Evolutionary conservation across 2,797 vertebrate species (phyloP), one percentile per base, ranked within the genome.

Genomic region (Urophycis tenuis): DNA sequence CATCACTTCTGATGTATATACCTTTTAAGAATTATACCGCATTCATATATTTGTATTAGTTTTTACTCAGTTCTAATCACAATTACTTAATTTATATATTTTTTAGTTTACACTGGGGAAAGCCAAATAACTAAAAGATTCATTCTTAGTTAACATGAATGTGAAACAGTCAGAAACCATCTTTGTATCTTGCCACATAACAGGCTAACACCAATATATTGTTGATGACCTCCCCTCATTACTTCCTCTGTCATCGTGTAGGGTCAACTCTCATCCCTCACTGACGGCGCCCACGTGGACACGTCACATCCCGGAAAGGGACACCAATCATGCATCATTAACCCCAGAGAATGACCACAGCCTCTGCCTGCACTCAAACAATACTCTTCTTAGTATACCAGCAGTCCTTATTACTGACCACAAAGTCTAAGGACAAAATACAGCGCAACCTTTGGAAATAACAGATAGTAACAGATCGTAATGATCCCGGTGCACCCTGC

Each of bases 401-500:
- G 25, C 53, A 25, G 53, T 7, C 53, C 22, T 7, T 73, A 80
- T 81, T 82, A 85, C 85, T 87, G 84, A 80, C 74, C 53, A 78
- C 49, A 39, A 15, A 81, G 75, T 77, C 45, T 49, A 78, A 72
- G 60, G 67, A 83, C 83, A 79, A 83, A 85, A 88, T 82, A 80
- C 80, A 78, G 71, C 29, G 60, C 72, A 79, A 84, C 75, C n/a
- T 29, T 67, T 29, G 25, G 60, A 67, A 12, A 2, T 11, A 29
- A 29, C 9, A 29, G 60, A 67, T 29, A n/a, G n/a, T n/a, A 29
- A 29, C 9, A 3, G 60, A 67, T 67, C n/a, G 29, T 19, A 70
- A 78, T 72, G 85, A 80, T 85, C 77, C 81, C 82, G 81, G 75
- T 78, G 81, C 80, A 75, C 85, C 80, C 85, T 84, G 87, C 80